phyloP scores from a whole-genome alignment of 2,888 invertebrate genomes.

The Phengaris alcon region DNA sequence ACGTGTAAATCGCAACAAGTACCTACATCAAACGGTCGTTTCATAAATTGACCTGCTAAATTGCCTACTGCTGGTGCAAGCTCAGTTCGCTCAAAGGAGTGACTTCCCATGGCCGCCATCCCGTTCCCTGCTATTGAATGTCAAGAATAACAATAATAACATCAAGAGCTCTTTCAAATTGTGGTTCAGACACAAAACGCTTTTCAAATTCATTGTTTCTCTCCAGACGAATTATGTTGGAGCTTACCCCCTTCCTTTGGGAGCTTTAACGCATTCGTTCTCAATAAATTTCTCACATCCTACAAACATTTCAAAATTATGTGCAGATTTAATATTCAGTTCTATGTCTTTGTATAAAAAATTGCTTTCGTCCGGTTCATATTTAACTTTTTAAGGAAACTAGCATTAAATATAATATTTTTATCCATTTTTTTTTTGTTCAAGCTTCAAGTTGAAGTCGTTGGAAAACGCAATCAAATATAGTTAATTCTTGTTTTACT shows the following conservation, averaged over 20 bases:
- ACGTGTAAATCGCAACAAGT: neutral
- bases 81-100: neutral
- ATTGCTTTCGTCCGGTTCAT: no score
- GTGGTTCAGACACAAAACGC: slow-evolving; percentile 62
- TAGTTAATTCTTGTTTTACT: no score
- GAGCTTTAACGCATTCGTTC: slow-evolving; percentile 64
- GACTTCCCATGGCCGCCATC: slow-evolving; percentile 36
- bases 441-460: no score
- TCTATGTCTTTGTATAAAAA: neutral
- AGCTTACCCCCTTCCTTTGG: slow-evolving; percentile 62
- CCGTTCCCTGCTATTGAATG: slow-evolving; percentile 43
- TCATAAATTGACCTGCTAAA: neutral
- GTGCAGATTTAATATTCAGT: slow-evolving; percentile 17
- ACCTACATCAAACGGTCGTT: neutral
- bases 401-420: no score
- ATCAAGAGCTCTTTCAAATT: slow-evolving; percentile 45
- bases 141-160: slow-evolving; percentile 47
- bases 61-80: neutral
- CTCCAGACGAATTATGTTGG: slow-evolving; percentile 53
- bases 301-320: slow-evolving; percentile 44
- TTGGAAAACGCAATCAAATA: no score
- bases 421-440: no score
- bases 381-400: no score
- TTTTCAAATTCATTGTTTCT: slow-evolving; percentile 67
- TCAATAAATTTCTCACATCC: slow-evolving; percentile 66